phyloP scores from a whole-genome alignment of 2,797 vertebrate species.

The Hafferia zeledoni region DNA sequence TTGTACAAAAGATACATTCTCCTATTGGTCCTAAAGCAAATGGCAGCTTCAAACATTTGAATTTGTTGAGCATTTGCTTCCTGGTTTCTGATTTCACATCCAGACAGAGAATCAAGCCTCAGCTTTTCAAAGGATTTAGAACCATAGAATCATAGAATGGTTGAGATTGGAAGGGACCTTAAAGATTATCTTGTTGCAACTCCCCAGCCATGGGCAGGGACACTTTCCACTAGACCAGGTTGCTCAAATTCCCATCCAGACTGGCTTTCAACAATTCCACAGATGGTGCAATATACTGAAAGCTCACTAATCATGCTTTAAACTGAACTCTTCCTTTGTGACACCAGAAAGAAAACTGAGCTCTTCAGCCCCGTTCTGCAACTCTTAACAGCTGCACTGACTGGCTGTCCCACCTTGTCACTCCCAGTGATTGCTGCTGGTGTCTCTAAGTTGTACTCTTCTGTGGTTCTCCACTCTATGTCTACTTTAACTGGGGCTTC shows the following conservation, averaged over 20 bases:
- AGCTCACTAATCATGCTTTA: neutral
- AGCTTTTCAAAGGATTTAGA: neutral
- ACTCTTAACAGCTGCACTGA: accelerated
- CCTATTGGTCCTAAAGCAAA: neutral
- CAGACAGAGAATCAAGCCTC: neutral
- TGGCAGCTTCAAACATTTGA: neutral
- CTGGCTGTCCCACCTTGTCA: accelerated
- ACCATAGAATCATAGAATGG: neutral
- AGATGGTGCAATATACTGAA: neutral
- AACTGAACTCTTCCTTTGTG: neutral
- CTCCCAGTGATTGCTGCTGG: accelerated
- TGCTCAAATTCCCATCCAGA: neutral
- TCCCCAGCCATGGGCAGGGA: no score
- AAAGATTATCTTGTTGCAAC: neutral
- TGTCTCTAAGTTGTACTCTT: neutral
- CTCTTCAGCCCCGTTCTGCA: neutral
- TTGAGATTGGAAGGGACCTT: neutral
- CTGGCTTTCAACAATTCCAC: accelerated
- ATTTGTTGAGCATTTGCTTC: neutral
- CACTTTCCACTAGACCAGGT: neutral
- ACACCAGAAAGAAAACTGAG: neutral
- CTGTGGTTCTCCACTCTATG: neutral
- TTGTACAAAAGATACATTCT: neutral
- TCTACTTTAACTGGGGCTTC: neutral
- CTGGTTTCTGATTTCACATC: neutral